A percentile compares a stretch with the other conserved stretches of the same genome.
Conservation (phyloP, 1,140 invertebrate species). For the Meloidogyne hapla region DNA sequence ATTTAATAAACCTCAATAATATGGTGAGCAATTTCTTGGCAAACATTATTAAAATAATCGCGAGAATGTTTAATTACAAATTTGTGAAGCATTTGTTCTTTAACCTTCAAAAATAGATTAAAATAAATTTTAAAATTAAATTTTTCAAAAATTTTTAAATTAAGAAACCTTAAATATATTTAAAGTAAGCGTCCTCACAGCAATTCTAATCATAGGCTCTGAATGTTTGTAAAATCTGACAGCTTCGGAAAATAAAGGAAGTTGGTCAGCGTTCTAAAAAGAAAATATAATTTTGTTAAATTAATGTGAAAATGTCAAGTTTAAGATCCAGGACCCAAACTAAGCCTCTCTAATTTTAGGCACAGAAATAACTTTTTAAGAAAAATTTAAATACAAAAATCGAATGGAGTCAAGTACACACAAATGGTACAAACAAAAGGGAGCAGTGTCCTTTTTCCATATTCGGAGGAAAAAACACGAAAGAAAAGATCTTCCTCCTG, state of each 20-base stretch:
- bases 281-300: no score
- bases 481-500: no score
- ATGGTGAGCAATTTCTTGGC: constrained; percentile 99
- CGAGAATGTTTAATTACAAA: constrained; percentile 87
- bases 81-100: constrained; percentile 92
- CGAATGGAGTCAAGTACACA: no score
- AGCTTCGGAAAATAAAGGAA: constrained; percentile 95
- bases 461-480: no score
- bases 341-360: no score
- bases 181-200: constrained; percentile 90
- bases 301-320: no score
- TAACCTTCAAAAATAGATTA: constrained; percentile 70
- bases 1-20: constrained; percentile 22
- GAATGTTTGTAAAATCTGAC: constrained; percentile 99
- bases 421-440: no score
- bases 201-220: constrained; percentile 97
- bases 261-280: constrained; percentile 93
- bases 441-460: no score
- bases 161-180: constrained; percentile 84
- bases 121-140: constrained; percentile 32
- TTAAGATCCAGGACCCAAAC: no score
- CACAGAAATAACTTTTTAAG: no score
- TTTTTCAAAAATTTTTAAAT: no score
- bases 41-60: constrained; percentile 95
- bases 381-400: no score